These are phyloP conservation scores for Oriolus oriolus DNA, from an alignment of 2,113 vertebrate species.

Conservation along the genomic window DNA sequence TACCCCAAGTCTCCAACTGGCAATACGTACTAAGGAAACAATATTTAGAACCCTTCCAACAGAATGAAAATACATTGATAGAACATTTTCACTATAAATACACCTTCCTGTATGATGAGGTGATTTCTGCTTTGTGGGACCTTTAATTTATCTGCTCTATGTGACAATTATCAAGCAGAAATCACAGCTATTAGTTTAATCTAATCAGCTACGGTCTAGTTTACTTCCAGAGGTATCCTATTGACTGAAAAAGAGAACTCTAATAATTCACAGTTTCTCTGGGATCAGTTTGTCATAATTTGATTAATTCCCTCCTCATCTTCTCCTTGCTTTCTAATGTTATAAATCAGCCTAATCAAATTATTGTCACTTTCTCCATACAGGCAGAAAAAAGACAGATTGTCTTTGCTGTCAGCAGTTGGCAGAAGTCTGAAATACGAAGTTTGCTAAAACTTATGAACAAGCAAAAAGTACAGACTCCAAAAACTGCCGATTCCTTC, in stretches of 20 bases:
- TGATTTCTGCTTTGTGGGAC: background rate
- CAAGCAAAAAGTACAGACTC: background rate
- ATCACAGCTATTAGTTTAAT: background rate
- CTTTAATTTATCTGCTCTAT: background rate
- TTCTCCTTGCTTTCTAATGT: background rate
- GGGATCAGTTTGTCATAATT: background rate
- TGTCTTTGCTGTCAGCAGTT: background rate
- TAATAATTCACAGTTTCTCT: background rate
- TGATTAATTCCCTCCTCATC: background rate
- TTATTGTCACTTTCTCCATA: background rate
- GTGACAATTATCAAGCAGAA: background rate
- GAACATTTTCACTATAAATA: background rate
- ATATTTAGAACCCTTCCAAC: background rate
- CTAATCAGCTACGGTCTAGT: background rate
- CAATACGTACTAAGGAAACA: background rate
- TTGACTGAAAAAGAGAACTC: background rate
- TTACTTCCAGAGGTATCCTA: background rate
- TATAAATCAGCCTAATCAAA: constrained; percentile 34
- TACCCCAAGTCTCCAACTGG: background rate
- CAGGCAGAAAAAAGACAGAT: background rate
- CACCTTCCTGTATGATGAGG: background rate
- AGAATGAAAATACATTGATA: background rate
- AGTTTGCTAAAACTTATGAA: background rate
- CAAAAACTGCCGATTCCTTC: background rate
- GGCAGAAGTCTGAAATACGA: background rate